Conservation (phyloP, 1,140 invertebrate genomes). For the Lepidostoma basale region DNA sequence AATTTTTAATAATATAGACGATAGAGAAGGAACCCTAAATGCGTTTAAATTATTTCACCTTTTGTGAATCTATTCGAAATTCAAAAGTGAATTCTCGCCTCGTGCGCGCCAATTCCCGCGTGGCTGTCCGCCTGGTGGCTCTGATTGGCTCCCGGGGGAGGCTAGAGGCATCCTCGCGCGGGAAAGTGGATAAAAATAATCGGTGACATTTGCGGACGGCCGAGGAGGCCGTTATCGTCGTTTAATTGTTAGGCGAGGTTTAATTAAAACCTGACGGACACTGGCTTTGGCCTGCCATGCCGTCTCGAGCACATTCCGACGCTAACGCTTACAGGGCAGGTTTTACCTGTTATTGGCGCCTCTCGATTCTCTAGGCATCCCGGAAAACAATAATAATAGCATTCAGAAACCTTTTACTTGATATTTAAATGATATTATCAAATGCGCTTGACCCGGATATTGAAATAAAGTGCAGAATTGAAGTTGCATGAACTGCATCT, state of each 20-base stretch:
- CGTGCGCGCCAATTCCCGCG: not conserved
- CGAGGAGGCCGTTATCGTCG: slow-evolving; percentile 25
- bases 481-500: too few species aligned
- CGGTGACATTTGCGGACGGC: slow-evolving; percentile 39
- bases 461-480: too few species aligned
- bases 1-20: not conserved
- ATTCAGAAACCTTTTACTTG: too few species aligned
- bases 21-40: not conserved
- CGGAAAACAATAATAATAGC: too few species aligned
- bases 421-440: too few species aligned
- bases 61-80: not conserved
- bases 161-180: not conserved
- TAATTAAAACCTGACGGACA: slow-evolving; percentile 31
- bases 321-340: too few species aligned
- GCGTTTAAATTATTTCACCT: not conserved
- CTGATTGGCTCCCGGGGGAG: slow-evolving; percentile 25
- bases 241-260: slow-evolving; percentile 36
- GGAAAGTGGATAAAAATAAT: slow-evolving; percentile 30
- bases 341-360: too few species aligned
- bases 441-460: too few species aligned
- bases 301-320: not conserved
- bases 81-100: slow-evolving; percentile 6
- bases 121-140: not conserved
- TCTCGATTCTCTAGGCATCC: too few species aligned
- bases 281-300: not conserved